Evolutionary conservation across 2,113 vertebrate genomes (phyloP).

Genomic region (Poeciliopsis retropinna): DNA sequence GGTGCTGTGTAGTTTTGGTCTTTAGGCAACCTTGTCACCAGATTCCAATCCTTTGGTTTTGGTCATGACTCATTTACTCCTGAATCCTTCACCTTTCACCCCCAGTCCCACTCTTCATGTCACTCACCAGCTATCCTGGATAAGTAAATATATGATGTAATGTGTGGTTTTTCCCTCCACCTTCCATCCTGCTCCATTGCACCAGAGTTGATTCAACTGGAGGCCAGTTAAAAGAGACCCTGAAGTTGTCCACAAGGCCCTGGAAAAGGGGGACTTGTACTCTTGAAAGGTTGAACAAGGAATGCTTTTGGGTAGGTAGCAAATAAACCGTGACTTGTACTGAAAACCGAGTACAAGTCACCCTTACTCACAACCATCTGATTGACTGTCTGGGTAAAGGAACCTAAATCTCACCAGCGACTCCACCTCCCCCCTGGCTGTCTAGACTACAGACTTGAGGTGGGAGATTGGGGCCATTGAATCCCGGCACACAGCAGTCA

Average conservation of each 20-base stretch:
- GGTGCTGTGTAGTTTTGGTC: conserved; percentile 44
- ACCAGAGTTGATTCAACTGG: conserved; percentile 59
- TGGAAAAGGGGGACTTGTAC: conserved; percentile 24
- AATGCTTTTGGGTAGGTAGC: conserved; percentile 28
- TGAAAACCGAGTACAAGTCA: conserved; percentile 38
- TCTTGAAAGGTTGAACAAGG: conserved; percentile 17
- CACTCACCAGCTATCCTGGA: conserved; percentile 58
- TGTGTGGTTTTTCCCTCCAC: conserved; percentile 56
- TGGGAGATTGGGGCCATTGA: conserved; percentile 70
- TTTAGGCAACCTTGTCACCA: conserved; percentile 62
- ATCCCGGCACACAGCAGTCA: conserved; percentile 42
- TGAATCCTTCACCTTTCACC: conserved; percentile 77
- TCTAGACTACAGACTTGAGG: conserved; percentile 75
- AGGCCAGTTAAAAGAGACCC: conserved; percentile 45
- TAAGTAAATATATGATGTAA: conserved; percentile 77
- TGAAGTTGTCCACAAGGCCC: conserved; percentile 37
- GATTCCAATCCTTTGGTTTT: conserved; percentile 63
- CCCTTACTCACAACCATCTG: neutral
- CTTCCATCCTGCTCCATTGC: conserved; percentile 40
- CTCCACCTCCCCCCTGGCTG: conserved; percentile 54
- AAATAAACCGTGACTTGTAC: neutral
- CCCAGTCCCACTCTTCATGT: conserved; percentile 61
- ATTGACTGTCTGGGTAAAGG: conserved; percentile 39
- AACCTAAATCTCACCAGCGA: conserved; percentile 36
- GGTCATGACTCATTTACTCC: conserved; percentile 79